A percentile compares a stretch with the other conserved stretches of the same genome.
These are phyloP conservation scores for Gasterosteus aculeatus DNA, from an alignment of 2,113 vertebrate genomes.

Conservation along the genomic window DNA sequence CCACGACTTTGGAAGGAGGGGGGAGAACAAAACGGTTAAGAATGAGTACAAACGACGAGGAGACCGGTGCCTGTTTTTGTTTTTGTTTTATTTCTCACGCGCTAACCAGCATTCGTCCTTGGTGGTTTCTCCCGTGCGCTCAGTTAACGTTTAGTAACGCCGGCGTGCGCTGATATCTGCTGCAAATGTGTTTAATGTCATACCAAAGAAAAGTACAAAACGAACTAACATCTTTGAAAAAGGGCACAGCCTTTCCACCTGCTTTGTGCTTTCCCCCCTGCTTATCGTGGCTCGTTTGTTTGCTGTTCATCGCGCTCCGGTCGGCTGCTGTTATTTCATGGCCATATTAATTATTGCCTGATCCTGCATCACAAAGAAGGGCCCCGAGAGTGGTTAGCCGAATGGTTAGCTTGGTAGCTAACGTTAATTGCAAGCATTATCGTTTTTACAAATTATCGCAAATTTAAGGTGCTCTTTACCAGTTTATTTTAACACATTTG, in stretches of 20 bases:
- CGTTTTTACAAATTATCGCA: neutral
- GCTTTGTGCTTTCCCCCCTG: neutral
- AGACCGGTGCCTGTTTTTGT: neutral
- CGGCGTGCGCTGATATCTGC: constrained; percentile 12
- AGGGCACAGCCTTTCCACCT: rapidly evolving
- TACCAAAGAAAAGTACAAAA: neutral
- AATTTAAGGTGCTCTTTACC: rapidly evolving
- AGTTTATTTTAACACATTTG: rapidly evolving
- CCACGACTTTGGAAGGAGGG: neutral
- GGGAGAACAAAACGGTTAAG: neutral
- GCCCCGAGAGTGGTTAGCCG: constrained; percentile 70
- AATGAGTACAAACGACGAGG: neutral
- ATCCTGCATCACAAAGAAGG: constrained; percentile 79
- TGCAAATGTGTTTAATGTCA: constrained; percentile 29
- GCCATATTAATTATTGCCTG: constrained; percentile 77
- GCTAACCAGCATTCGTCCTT: constrained; percentile 19
- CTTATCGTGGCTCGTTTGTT: neutral
- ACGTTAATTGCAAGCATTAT: constrained; percentile 33
- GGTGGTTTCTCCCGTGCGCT: constrained; percentile 7
- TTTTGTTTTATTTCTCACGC: neutral
- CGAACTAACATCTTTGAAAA: neutral
- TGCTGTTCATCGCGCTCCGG: neutral
- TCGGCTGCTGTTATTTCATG: constrained; percentile 54
- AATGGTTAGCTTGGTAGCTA: constrained; percentile 60
- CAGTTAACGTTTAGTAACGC: constrained; percentile 9